Percentiles rank a stretch among this genome's conserved stretches.
These are phyloP conservation scores for Cataglyphis albicans DNA, from an alignment of 2,888 invertebrate species.

Conservation along the genomic window DNA sequence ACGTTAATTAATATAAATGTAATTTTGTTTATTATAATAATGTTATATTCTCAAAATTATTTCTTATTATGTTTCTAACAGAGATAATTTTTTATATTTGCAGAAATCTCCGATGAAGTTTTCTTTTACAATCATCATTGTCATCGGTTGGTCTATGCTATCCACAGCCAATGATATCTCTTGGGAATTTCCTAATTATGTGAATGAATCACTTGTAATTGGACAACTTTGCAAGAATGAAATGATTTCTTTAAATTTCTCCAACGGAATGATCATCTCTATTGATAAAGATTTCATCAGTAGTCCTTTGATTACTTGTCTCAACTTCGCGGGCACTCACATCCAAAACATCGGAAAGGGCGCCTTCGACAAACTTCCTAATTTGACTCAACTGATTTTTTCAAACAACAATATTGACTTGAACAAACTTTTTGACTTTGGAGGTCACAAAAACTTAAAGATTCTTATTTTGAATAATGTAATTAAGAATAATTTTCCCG, in stretches of 20 bases:
- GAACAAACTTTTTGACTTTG: slow-evolving; percentile 24
- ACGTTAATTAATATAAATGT: background rate
- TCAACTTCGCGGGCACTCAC: background rate
- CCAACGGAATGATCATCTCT: background rate
- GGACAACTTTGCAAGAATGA: background rate
- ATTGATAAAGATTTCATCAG: background rate
- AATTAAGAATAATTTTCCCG: background rate
- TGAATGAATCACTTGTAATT: background rate
- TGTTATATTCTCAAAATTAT: background rate
- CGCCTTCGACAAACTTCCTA: slow-evolving; percentile 41
- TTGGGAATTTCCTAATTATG: background rate
- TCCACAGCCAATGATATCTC: background rate
- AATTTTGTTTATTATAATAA: background rate
- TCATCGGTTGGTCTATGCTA: background rate
- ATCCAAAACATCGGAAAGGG: rapidly evolving
- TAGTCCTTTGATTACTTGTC: slow-evolving; percentile 16
- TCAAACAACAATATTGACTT: rapidly evolving
- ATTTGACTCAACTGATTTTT: slow-evolving; percentile 37
- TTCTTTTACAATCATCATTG: background rate
- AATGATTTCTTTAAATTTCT: slow-evolving; percentile 2
- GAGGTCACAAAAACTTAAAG: background rate
- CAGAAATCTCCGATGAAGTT: background rate
- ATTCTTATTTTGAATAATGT: background rate
- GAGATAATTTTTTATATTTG: background rate
- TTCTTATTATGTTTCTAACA: background rate